Evolutionary conservation across 2,113 vertebrate genomes (phyloP).

Genomic region (Tragelaphus scriptus): DNA sequence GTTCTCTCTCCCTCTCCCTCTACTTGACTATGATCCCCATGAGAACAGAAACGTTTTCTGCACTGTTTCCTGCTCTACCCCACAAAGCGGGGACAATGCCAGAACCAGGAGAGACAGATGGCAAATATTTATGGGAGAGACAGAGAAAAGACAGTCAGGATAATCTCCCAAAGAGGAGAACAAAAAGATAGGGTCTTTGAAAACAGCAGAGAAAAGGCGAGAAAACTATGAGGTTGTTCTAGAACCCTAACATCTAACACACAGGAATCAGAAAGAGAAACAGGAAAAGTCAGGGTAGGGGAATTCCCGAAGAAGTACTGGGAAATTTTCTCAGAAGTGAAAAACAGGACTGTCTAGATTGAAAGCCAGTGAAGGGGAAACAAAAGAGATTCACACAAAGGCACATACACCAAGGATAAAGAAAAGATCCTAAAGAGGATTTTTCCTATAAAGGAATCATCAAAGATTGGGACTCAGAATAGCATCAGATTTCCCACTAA

Average conservation of each 20-base stretch:
- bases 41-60: not conserved
- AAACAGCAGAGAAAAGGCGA: not conserved
- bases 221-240: not conserved
- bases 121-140: not conserved
- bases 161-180: not conserved
- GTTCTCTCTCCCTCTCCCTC: not conserved
- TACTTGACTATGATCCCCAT: not conserved
- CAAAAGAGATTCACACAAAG: not conserved
- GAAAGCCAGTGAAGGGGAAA: not conserved
- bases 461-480: not conserved
- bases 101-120: not conserved
- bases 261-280: not conserved
- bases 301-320: not conserved
- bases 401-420: not conserved
- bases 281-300: not conserved
- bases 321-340: not conserved
- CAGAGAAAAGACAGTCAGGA: not conserved
- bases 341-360: not conserved
- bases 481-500: not conserved
- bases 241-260: not conserved
- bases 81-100: not conserved
- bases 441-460: not conserved
- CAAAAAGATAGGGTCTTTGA: not conserved
- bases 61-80: fast-evolving
- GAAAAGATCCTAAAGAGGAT: not conserved